Evolutionary conservation across 2,888 invertebrate genomes (phyloP).

Genomic region (Drosophila percnosoma): DNA sequence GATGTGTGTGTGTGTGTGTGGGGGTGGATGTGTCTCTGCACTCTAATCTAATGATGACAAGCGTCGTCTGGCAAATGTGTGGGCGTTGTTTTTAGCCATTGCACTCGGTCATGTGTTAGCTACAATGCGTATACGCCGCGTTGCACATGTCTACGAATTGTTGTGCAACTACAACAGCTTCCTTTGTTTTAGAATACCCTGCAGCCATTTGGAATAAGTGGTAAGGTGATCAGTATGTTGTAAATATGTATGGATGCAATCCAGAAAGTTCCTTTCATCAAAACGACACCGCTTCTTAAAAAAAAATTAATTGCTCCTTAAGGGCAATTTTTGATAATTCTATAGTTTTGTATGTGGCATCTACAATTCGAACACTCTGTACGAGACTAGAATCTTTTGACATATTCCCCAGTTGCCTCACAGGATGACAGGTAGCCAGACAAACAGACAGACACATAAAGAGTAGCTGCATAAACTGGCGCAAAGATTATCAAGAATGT

Average conservation of each 20-base stretch:
- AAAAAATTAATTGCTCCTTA: not conserved
- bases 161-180: conserved; percentile 25
- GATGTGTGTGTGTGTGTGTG: conserved; percentile 22
- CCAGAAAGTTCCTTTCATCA: not conserved
- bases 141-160: conserved; percentile 63
- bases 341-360: not conserved
- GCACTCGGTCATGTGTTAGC: conserved; percentile 36
- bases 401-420: not conserved
- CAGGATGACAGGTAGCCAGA: not conserved
- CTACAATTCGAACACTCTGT: not conserved
- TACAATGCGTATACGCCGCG: conserved; percentile 72
- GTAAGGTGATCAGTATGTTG: not conserved
- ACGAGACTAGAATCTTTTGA: too few relatives aligned
- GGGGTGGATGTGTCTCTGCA: conserved; percentile 38
- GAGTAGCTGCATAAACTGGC: not conserved
- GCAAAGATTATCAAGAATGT: not conserved
- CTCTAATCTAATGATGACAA: conserved; percentile 81
- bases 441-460: not conserved
- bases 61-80: conserved; percentile 59
- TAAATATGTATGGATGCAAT: not conserved
- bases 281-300: not conserved
- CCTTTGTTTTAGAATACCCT: conserved; percentile 3
- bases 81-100: conserved; percentile 47
- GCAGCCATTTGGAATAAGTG: not conserved
- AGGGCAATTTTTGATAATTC: not conserved